Conservation (phyloP, 1,140 invertebrate genomes). For the Sminthurides bifidus region DNA sequence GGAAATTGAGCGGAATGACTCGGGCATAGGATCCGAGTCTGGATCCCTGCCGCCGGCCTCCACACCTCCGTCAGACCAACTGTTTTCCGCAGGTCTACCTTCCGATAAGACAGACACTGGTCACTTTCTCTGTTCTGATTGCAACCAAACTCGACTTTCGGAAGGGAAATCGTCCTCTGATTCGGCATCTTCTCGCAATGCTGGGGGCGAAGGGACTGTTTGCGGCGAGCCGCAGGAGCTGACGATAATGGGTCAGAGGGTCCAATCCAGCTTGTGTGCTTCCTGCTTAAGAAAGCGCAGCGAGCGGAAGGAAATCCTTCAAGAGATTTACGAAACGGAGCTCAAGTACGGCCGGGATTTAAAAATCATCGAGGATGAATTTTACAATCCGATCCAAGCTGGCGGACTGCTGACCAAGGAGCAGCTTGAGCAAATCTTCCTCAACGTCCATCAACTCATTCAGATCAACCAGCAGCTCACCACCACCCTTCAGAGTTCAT, state of each 20-base stretch:
- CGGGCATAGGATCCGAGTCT: slow-evolving; percentile 83
- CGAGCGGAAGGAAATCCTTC: slow-evolving; percentile 86
- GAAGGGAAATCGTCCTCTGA: no score
- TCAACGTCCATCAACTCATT: slow-evolving; percentile 84
- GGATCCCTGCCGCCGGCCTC: no score
- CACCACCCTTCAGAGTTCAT: slow-evolving; percentile 68
- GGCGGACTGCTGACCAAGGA: slow-evolving; percentile 53
- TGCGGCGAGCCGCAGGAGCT: no score
- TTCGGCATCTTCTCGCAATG: no score
- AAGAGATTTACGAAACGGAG: slow-evolving; percentile 91
- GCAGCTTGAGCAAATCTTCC: slow-evolving; percentile 72
- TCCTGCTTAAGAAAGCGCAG: slow-evolving; percentile 75
- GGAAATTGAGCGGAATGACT: slow-evolving; percentile 78
- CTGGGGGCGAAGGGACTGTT: slow-evolving; percentile 4
- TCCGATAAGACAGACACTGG: no score
- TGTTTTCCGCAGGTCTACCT: no score
- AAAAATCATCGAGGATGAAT: slow-evolving; percentile 83
- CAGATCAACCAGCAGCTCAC: slow-evolving; percentile 76
- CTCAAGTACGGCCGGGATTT: slow-evolving; percentile 87
- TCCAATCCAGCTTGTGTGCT: neutral
- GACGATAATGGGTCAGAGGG: no score
- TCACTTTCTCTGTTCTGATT: slow-evolving; percentile 28
- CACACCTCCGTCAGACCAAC: no score
- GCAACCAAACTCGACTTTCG: no score
- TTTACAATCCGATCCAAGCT: slow-evolving; percentile 82